phyloP scores from a whole-genome alignment of 2,113 vertebrate species.

The Eupsittula cactorum region DNA sequence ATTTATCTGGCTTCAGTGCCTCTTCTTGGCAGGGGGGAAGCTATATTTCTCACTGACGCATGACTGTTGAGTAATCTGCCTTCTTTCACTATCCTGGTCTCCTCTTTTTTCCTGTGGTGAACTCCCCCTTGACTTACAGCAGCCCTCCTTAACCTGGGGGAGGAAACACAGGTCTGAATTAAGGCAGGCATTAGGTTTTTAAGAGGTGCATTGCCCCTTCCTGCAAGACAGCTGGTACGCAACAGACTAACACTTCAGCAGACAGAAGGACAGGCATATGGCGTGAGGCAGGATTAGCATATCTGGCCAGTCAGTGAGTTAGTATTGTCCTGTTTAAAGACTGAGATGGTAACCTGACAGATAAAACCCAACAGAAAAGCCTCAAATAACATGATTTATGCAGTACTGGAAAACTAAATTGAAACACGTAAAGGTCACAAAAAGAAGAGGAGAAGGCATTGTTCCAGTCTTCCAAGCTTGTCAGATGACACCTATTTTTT shows the following conservation, averaged over 20 bases:
- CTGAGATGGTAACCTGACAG: neutral
- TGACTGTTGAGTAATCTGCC: neutral
- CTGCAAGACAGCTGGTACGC: neutral
- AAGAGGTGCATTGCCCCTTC: neutral
- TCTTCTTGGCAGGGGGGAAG: neutral
- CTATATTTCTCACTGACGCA: neutral
- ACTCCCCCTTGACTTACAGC: neutral
- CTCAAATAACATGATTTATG: neutral
- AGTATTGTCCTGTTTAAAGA: neutral
- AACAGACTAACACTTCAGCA: neutral
- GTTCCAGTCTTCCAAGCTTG: neutral
- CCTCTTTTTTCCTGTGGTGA: neutral
- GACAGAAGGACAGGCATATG: neutral
- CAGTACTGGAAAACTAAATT: neutral
- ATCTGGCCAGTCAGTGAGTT: neutral
- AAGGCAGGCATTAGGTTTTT: neutral
- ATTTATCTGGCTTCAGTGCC: neutral
- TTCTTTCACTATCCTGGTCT: neutral
- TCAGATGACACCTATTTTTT: neutral
- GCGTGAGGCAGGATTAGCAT: neutral
- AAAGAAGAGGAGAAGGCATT: neutral
- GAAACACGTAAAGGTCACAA: neutral
- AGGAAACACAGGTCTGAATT: neutral
- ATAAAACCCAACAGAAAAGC: neutral
- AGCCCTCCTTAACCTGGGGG: neutral